Percentiles rank a stretch among this genome's conserved stretches.
Conservation (phyloP, 2,113 vertebrate genomes). For the Calyptomena viridis region DNA sequence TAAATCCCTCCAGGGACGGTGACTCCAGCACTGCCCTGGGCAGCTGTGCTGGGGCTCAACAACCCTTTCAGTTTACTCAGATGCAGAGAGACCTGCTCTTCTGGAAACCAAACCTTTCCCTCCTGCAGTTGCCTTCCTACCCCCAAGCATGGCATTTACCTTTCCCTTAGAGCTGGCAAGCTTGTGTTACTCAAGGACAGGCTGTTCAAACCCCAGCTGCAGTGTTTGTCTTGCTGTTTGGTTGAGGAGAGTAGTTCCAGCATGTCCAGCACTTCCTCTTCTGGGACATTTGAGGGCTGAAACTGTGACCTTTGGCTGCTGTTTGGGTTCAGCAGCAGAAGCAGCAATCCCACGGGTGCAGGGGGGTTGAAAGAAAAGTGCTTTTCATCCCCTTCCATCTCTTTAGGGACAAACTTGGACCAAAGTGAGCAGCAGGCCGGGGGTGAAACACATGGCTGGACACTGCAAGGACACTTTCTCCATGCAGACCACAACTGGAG, state of each 20-base stretch:
- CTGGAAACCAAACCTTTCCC: background rate
- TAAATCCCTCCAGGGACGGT: background rate
- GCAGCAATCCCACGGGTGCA: background rate
- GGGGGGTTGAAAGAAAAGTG: background rate
- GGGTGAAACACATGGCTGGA: background rate
- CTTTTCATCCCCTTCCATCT: background rate
- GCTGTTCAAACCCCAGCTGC: background rate
- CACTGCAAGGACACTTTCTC: background rate
- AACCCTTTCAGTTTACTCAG: too few relatives aligned
- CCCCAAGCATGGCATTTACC: background rate
- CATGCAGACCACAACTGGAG: background rate
- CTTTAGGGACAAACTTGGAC: background rate
- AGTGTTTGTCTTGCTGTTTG: background rate
- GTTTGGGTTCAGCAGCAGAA: slow-evolving; percentile 2
- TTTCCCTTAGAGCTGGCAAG: background rate
- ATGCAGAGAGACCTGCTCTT: background rate
- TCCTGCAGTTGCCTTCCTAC: background rate
- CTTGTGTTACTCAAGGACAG: background rate
- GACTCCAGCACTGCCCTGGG: background rate
- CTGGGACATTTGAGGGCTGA: background rate
- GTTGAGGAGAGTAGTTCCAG: background rate
- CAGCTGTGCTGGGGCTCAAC: background rate
- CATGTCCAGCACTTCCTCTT: slow-evolving; percentile 29
- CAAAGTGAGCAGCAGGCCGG: background rate
- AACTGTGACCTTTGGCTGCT: slow-evolving; percentile 11